These are phyloP conservation scores for Drosophila barbarae DNA, from an alignment of 2,888 invertebrate species.

Conservation along the genomic window DNA sequence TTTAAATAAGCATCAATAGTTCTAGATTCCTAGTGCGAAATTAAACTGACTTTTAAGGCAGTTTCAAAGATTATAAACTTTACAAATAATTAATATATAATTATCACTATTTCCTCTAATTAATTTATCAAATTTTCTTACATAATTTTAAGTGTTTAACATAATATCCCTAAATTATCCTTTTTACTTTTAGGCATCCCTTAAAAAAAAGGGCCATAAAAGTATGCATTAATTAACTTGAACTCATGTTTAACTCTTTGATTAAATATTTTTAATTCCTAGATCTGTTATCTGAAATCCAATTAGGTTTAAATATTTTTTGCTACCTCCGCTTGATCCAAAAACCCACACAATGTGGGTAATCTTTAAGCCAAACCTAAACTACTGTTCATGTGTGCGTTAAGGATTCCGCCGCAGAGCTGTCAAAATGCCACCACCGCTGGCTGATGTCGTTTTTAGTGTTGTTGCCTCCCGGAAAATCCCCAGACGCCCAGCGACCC, in stretches of 20 bases:
- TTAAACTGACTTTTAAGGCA: not conserved
- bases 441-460: constrained; percentile 36
- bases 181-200: not conserved
- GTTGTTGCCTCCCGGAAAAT: constrained; percentile 24
- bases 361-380: constrained; percentile 28
- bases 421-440: constrained; percentile 48
- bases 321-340: not conserved
- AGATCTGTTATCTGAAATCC: not conserved
- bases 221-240: not conserved
- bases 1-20: not conserved
- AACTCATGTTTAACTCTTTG: no score
- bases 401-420: constrained; percentile 43
- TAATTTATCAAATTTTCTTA: no score
- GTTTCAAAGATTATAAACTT: no score
- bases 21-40: accelerated
- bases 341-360: constrained; percentile 1
- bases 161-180: not conserved
- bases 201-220: not conserved
- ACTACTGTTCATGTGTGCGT: constrained; percentile 21
- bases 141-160: no score
- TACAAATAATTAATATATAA: not conserved
- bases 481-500: constrained; percentile 33
- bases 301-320: not conserved
- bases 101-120: no score
- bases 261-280: not conserved